A percentile compares a stretch with the other conserved stretches of the same genome.
Conservation (phyloP, 92 coral and sea anemone species). For the Zoanthus sansibaricus region DNA sequence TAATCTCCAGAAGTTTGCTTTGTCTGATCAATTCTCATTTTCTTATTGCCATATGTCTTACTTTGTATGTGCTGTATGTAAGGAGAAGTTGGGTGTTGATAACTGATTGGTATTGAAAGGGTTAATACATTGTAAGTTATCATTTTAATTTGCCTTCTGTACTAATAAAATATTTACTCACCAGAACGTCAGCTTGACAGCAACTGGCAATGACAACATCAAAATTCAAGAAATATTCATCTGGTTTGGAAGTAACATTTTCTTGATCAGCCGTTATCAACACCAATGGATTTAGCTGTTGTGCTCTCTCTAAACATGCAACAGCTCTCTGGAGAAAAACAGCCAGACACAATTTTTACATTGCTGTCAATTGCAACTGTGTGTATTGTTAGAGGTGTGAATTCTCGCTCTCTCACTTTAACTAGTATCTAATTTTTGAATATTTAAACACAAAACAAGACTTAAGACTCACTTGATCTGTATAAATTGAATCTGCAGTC, state of each 20-base stretch:
- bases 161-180: constrained; percentile 40
- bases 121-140: too few species aligned
- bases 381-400: too few species aligned
- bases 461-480: not conserved
- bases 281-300: constrained; percentile 97
- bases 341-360: not conserved
- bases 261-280: constrained; percentile 82
- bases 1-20: too few species aligned
- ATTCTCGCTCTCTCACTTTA: not conserved
- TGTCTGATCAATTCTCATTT: too few species aligned
- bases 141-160: too few species aligned
- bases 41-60: too few species aligned
- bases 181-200: constrained; percentile 81
- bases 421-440: too few species aligned
- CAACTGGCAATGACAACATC: constrained; percentile 95
- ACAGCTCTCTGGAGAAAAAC: constrained; percentile 76
- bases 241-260: constrained; percentile 73
- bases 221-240: constrained; percentile 74
- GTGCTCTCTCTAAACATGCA: constrained; percentile 87
- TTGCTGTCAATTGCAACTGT: not conserved
- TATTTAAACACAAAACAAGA: not conserved
- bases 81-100: too few species aligned
- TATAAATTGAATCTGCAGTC: too few species aligned
- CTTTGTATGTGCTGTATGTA: too few species aligned
- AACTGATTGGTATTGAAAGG: too few species aligned